These are phyloP conservation scores for Pachymerium ferrugineum DNA, from an alignment of 2,888 invertebrate species.

Conservation along the genomic window DNA sequence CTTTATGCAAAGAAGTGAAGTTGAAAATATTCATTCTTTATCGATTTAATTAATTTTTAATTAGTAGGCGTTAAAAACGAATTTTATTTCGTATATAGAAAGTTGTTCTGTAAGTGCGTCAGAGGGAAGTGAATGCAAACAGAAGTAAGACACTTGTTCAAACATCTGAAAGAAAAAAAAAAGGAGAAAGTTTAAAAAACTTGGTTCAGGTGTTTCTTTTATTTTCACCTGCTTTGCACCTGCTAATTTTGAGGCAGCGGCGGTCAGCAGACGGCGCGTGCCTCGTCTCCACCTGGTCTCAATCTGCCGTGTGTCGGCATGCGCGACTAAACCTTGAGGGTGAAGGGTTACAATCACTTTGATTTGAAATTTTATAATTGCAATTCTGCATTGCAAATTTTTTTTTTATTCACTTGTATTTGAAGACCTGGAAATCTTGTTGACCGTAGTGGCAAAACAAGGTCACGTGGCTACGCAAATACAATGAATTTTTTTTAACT, in stretches of 20 bases:
- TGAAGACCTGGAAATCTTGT: conserved; percentile 12
- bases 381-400: too few species aligned
- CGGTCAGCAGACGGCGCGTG: background rate
- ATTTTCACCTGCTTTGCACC: conserved; percentile 17
- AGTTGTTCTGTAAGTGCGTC: too few species aligned
- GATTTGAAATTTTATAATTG: too few species aligned
- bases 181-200: background rate
- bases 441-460: conserved; percentile 2
- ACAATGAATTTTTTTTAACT: background rate
- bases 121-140: background rate
- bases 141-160: background rate
- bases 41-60: too few species aligned
- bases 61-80: too few species aligned
- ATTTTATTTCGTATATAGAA: too few species aligned
- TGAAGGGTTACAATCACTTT: too few species aligned
- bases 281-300: background rate
- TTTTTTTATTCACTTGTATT: too few species aligned
- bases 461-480: background rate
- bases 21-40: too few species aligned
- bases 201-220: background rate
- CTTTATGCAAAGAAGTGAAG: too few species aligned
- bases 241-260: background rate
- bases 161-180: background rate
- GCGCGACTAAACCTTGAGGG: background rate
- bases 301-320: conserved; percentile 14